Percentiles rank a stretch among this genome's conserved stretches.
Conservation (phyloP, 2,797 vertebrate genomes). For the Ctenosaura bakeri region DNA sequence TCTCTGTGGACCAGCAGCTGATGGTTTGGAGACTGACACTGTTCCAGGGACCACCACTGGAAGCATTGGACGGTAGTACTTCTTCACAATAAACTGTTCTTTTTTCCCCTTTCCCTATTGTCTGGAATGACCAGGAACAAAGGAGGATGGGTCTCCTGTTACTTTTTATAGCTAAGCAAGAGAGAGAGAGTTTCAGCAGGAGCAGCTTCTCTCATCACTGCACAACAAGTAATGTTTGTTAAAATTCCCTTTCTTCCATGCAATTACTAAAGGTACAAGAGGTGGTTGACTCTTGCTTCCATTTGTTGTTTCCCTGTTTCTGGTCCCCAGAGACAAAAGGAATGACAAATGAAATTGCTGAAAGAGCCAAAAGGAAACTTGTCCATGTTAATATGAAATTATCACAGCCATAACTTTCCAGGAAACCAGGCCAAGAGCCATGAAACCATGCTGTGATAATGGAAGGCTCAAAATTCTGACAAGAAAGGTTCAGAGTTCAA, state of each 20-base stretch:
- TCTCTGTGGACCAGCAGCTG: too few species aligned
- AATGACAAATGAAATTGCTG: background rate
- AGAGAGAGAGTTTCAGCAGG: background rate
- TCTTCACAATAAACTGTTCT: background rate
- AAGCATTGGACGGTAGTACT: background rate
- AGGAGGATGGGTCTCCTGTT: too few species aligned
- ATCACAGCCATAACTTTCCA: background rate
- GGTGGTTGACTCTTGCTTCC: background rate
- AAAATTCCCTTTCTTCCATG: background rate
- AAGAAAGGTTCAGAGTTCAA: too few species aligned
- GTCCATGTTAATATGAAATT: background rate
- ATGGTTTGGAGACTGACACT: too few species aligned
- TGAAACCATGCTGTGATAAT: background rate
- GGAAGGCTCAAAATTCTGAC: background rate
- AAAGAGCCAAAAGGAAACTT: background rate
- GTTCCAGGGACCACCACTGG: too few species aligned
- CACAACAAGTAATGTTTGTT: background rate
- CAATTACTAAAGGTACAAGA: background rate
- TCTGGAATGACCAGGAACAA: background rate
- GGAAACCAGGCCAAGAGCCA: slow-evolving; percentile 3
- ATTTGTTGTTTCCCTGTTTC: background rate
- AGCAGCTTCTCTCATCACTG: background rate
- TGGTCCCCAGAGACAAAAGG: background rate
- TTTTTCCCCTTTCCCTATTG: background rate
- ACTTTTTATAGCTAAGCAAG: background rate